A percentile compares a stretch with the other conserved stretches of the same genome.
Evolutionary conservation across 2,113 vertebrate species (phyloP).

Genomic region (Peucedramus taeniatus): DNA sequence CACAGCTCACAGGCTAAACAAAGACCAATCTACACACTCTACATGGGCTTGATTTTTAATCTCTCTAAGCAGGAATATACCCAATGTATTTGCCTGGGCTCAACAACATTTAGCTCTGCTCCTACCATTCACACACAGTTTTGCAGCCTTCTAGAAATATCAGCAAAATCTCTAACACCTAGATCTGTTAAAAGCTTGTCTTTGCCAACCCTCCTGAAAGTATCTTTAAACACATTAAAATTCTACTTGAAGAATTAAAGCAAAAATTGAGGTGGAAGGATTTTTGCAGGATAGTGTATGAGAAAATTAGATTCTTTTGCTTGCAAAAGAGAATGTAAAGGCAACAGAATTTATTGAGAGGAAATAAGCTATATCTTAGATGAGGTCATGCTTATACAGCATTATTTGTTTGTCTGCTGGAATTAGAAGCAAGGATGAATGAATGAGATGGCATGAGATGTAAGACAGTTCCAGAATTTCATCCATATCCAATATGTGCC

Average conservation of each 20-base stretch:
- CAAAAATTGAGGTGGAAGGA: not conserved
- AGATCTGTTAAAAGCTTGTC: not conserved
- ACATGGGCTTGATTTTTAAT: not conserved
- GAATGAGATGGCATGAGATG: not conserved
- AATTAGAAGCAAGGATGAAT: not conserved
- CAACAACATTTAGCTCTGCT: not conserved
- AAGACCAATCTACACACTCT: slow-evolving; percentile 3
- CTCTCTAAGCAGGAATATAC: not conserved
- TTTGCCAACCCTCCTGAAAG: not conserved
- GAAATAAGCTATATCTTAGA: not conserved
- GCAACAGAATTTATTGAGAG: not conserved
- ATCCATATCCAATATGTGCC: not conserved
- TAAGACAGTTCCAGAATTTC: not conserved
- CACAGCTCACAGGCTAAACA: slow-evolving; percentile 18
- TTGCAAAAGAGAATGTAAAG: not conserved
- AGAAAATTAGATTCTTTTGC: not conserved
- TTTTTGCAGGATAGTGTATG: not conserved
- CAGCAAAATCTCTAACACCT: not conserved
- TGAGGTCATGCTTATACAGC: not conserved
- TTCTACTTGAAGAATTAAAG: not conserved
- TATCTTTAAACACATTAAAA: not conserved
- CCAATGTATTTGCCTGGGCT: not conserved
- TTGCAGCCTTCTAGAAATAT: slow-evolving; percentile 30
- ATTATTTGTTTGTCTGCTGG: not conserved
- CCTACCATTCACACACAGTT: not conserved